These are phyloP conservation scores for Daboia siamensis DNA, from an alignment of 2,113 vertebrate species.

Conservation along the genomic window DNA sequence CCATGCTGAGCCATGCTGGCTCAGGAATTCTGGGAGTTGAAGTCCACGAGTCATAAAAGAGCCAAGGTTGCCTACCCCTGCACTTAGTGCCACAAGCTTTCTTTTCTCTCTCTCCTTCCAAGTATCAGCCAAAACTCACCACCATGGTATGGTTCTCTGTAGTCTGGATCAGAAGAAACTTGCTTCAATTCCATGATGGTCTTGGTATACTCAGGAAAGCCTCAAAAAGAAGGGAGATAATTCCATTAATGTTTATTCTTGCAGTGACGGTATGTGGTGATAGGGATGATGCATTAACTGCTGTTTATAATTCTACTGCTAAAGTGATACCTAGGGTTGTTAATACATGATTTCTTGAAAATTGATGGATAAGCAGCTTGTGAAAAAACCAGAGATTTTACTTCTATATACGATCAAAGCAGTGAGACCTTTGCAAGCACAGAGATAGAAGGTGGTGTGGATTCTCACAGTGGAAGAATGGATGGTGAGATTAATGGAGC, in stretches of 20 bases:
- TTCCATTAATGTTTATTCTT: neutral
- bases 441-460: neutral
- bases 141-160: constrained; percentile 10
- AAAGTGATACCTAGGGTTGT: neutral
- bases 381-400: neutral
- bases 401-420: neutral
- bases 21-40: too few species aligned
- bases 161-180: neutral
- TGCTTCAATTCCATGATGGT: neutral
- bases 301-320: neutral
- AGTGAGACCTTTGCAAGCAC: neutral
- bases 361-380: neutral
- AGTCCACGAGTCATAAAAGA: too few species aligned
- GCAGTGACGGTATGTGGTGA: neutral
- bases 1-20: too few species aligned
- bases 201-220: constrained; percentile 10
- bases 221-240: neutral
- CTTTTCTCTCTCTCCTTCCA: neutral
- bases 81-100: neutral
- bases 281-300: neutral
- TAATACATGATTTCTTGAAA: neutral
- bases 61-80: too few species aligned
- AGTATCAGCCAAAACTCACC: neutral
- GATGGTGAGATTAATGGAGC: neutral
- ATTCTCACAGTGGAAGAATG: neutral